These are phyloP conservation scores for Salticus scenicus DNA, from an alignment of 2,888 invertebrate species.

Conservation along the genomic window DNA sequence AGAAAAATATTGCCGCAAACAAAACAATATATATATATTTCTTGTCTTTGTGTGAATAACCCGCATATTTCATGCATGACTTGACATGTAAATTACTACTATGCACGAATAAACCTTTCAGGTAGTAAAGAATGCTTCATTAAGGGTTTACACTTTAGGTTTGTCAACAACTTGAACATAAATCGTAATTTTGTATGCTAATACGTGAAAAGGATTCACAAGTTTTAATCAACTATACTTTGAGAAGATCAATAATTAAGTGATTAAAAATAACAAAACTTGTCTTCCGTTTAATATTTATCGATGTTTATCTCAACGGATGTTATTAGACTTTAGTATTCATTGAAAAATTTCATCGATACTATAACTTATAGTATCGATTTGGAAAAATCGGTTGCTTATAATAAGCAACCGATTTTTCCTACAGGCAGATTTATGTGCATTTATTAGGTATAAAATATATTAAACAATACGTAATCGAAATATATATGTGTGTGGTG, in stretches of 20 bases:
- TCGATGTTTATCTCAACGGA: background rate
- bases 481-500: too few species aligned
- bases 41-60: background rate
- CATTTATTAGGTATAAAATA: too few species aligned
- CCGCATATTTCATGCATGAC: constrained; percentile 12
- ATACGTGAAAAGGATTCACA: background rate
- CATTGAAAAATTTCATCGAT: too few species aligned
- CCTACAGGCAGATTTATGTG: too few species aligned
- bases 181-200: constrained; percentile 1
- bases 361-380: too few species aligned
- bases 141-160: constrained; percentile 3
- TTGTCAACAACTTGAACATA: background rate
- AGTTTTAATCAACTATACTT: background rate
- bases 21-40: background rate
- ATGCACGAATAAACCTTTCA: background rate
- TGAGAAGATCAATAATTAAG: background rate
- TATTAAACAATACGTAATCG: too few species aligned
- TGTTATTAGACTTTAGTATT: too few species aligned
- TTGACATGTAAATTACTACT: constrained; percentile 5
- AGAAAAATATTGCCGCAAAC: background rate
- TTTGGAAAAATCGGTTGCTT: too few species aligned
- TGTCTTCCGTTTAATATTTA: background rate
- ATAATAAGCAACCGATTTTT: too few species aligned
- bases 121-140: background rate
- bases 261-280: background rate